A percentile compares a stretch with the other conserved stretches of the same genome.
These are phyloP conservation scores for Lycorma delicatula DNA, from an alignment of 1,140 invertebrate genomes.

Conservation along the genomic window DNA sequence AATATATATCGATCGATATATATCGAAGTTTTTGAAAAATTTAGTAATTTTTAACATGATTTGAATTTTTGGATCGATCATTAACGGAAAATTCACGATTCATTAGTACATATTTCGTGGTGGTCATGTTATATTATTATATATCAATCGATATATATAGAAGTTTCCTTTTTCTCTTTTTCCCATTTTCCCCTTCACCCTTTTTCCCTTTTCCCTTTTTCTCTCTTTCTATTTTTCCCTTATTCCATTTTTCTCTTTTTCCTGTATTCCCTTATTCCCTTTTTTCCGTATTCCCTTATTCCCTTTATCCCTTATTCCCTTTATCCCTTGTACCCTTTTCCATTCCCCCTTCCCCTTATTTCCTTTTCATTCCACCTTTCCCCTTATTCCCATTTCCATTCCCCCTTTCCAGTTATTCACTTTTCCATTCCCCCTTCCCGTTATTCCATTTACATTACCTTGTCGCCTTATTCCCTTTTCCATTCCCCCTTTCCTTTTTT, in stretches of 20 bases:
- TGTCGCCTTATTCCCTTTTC: background rate
- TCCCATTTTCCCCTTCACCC: background rate
- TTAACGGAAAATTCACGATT: too few relatives aligned
- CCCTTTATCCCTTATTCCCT: background rate
- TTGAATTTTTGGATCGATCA: too few relatives aligned
- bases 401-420: background rate
- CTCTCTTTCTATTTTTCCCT: background rate
- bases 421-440: background rate
- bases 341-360: background rate
- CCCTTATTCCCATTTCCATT: background rate
- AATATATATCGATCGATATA: too few relatives aligned
- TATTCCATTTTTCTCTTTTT: background rate
- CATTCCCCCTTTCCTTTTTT: background rate
- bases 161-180: background rate
- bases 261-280: background rate
- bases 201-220: too few relatives aligned
- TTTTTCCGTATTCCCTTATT: background rate
- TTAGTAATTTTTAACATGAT: too few relatives aligned
- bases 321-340: background rate
- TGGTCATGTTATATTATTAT: too few relatives aligned
- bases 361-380: background rate
- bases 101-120: too few relatives aligned
- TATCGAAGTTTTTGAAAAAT: too few relatives aligned
- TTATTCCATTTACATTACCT: background rate
- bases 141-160: too few relatives aligned